These are phyloP conservation scores for Pseudorasbora parva DNA, from an alignment of 2,113 vertebrate species.

Conservation along the genomic window DNA sequence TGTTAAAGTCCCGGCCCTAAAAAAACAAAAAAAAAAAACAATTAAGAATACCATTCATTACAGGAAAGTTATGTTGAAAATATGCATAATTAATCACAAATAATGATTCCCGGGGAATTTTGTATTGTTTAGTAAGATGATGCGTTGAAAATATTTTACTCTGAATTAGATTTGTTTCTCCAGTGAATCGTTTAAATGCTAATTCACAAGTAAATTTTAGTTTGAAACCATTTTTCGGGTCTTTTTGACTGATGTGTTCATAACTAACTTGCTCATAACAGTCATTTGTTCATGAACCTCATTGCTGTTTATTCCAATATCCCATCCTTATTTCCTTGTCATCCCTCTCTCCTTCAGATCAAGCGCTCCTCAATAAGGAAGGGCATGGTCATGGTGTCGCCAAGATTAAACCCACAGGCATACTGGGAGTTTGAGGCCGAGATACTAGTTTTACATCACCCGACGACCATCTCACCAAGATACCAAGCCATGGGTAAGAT, in stretches of 20 bases:
- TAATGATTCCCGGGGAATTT: background rate
- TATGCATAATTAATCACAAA: background rate
- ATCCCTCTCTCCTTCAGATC: conserved; percentile 77
- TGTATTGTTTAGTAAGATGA: background rate
- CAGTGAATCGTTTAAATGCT: too few relatives aligned
- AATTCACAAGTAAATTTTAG: background rate
- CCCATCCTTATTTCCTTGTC: background rate
- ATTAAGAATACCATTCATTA: too few relatives aligned
- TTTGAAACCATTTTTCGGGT: background rate
- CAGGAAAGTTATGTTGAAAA: background rate
- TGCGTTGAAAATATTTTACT: background rate
- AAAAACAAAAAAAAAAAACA: too few relatives aligned
- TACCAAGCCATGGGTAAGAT: conserved; percentile 97
- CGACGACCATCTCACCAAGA: conserved; percentile 95
- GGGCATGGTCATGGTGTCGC: conserved; percentile 99
- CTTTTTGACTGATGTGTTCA: background rate
- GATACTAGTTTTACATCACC: conserved; percentile 96
- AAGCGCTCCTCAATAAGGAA: conserved; percentile 97
- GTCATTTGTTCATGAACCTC: background rate
- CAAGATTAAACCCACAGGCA: conserved; percentile 91
- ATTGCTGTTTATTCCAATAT: background rate
- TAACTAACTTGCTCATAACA: too few relatives aligned
- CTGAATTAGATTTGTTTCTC: background rate
- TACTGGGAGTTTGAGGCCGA: conserved; percentile 99
- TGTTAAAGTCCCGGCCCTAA: too few relatives aligned